phyloP scores from a whole-genome alignment of 1,140 invertebrate genomes.

The Cardiocondyla obscurior region DNA sequence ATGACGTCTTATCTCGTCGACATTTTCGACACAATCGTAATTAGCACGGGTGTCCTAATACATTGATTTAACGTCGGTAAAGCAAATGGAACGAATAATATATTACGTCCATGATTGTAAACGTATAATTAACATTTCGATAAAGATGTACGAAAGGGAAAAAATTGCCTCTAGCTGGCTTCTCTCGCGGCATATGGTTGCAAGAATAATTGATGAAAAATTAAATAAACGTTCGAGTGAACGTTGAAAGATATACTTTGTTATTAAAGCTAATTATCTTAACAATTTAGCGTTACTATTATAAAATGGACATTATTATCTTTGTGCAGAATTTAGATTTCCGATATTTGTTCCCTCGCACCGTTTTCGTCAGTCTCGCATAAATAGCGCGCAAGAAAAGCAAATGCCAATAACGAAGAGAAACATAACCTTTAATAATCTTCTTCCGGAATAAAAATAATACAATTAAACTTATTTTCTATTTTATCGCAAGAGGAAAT shows the following conservation, averaged over 20 bases:
- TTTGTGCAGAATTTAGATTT: too few species aligned
- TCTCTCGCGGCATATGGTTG: neutral
- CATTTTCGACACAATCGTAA: neutral
- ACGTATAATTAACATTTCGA: neutral
- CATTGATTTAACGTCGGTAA: slow-evolving; percentile 11
- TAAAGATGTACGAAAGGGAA: neutral
- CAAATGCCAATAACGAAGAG: neutral
- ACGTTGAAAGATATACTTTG: neutral
- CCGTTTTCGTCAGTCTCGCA: neutral
- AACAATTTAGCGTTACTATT: neutral
- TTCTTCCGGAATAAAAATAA: neutral
- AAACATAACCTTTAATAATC: neutral
- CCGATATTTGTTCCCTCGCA: neutral
- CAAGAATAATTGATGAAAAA: neutral
- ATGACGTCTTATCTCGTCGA: neutral
- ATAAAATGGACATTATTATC: neutral
- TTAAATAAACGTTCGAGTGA: neutral
- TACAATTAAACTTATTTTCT: too few species aligned
- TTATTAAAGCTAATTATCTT: neutral
- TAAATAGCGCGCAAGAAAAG: neutral
- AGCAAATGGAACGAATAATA: neutral
- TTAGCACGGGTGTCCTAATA: slow-evolving; percentile 1
- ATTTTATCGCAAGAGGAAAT: too few species aligned
- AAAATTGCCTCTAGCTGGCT: neutral
- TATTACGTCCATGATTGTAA: neutral